A percentile compares a stretch with the other conserved stretches of the same genome.
These are phyloP conservation scores for Eristalinus aeneus DNA, from an alignment of 2,888 invertebrate genomes.

Conservation along the genomic window DNA sequence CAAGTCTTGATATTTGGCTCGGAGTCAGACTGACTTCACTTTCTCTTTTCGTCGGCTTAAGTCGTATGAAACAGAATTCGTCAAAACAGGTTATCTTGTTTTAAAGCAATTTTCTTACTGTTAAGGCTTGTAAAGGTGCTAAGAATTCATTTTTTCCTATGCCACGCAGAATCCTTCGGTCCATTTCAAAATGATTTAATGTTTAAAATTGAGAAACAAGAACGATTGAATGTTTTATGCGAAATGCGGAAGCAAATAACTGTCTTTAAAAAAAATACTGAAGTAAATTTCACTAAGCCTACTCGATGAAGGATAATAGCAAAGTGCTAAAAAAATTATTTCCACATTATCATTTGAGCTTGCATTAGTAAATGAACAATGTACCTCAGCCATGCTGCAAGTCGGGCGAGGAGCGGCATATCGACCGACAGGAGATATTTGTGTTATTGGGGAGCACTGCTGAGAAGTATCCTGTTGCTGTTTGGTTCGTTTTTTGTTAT, in stretches of 20 bases:
- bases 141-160: constrained; percentile 17
- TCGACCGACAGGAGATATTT: constrained; percentile 82
- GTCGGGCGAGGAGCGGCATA: constrained; percentile 85
- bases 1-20: constrained; percentile 73
- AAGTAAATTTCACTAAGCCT: constrained; percentile 21
- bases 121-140: constrained; percentile 8
- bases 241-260: background rate
- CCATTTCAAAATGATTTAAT: constrained; percentile 20
- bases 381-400: constrained; percentile 86
- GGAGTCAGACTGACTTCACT: constrained; percentile 77
- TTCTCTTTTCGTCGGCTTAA: constrained; percentile 72
- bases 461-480: constrained; percentile 72
- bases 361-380: constrained; percentile 1
- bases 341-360: constrained; percentile 27
- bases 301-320: constrained; percentile 5
- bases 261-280: background rate
- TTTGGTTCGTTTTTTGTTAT: constrained; percentile 74
- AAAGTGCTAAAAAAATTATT: background rate
- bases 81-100: background rate
- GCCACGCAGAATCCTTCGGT: background rate
- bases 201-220: background rate
- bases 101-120: constrained; percentile 23
- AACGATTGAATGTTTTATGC: no score
- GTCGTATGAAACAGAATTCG: background rate
- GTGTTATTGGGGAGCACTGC: constrained; percentile 78